Percentiles rank a stretch among this genome's conserved stretches.
phyloP scores from a whole-genome alignment of 92 coral and sea anemone genomes.

The Epizoanthus ramosus region DNA sequence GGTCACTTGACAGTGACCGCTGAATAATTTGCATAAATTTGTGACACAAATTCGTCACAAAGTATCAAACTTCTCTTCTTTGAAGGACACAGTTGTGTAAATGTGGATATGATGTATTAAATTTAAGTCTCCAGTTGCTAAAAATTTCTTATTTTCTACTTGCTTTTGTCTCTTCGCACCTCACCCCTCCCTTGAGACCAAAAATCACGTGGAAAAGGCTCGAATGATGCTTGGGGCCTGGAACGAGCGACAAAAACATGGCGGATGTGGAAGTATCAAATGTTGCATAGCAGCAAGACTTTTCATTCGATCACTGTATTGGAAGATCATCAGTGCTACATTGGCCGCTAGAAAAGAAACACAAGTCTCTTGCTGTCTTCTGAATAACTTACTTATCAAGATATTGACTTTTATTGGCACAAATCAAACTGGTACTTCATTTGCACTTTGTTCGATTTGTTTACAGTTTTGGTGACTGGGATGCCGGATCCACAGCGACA shows the following conservation, averaged over 20 bases:
- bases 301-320: not conserved
- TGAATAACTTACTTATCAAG: not conserved
- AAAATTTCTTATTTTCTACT: too few species aligned
- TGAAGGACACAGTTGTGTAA: too few species aligned
- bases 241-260: not conserved
- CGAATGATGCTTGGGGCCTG: slow-evolving; percentile 12
- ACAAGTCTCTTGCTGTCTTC: not conserved
- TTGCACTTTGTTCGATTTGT: slow-evolving; percentile 2
- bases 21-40: slow-evolving; percentile 26
- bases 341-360: not conserved
- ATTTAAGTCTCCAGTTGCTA: too few species aligned
- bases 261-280: not conserved
- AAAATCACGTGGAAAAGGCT: not conserved
- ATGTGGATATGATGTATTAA: too few species aligned
- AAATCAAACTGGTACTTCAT: not conserved
- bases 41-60: not conserved
- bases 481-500: not conserved
- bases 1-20: too few species aligned
- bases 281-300: slow-evolving; percentile 41
- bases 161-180: not conserved
- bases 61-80: too few species aligned
- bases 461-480: not conserved
- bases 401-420: not conserved
- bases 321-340: not conserved
- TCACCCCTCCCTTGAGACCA: not conserved